Evolutionary conservation across 1,140 invertebrate genomes (phyloP), one percentile per base, ranked within the genome.

Genomic region (Drosophila repleta): DNA sequence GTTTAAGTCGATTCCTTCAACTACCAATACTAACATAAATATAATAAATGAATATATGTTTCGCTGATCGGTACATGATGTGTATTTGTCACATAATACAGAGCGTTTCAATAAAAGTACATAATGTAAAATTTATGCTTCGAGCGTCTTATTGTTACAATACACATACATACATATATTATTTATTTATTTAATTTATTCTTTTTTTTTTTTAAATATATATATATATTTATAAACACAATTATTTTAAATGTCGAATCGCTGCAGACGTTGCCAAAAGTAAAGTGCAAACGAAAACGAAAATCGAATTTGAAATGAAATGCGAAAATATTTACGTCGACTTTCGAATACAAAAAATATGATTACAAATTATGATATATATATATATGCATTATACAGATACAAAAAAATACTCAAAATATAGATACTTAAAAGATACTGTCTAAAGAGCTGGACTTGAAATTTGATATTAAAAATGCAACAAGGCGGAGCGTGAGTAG

Each of bases 71-170:
- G 65, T 73, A 85, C 68, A 68, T 81, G 74, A 74, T 77, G 81
- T 84, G 81, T 84, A 87, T 84, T 84, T 84, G 51, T 84, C 74
- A 62, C 68, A 85, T 85, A 85, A 87, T 85, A 85, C 81, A 85
- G 58, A 81, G 67, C 74, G 67, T 63, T 61, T 69, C 58, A 58
- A 18, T 76, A 81, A 81, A 81, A 72, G 74, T 76, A 84, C 67
- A 75, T 84, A 68, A 76, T 66, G 75, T 81, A 78, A 68, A 78
- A 69, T 75, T 67, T 65, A 68, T 66, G 81, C 78, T 85, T 85
- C 82, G 82, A 85, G 81, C 78, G 78, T 62, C 76, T 81, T 85
- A 84, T 63, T 70, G 76, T 84, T 84, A 84, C 65, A 84, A 76
- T 81, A 87, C 65, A 85, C 76, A 85, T 53, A 68, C 39, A 76